Evolutionary conservation across 2,113 vertebrate species (phyloP).

Genomic region (Pygoscelis adeliae): DNA sequence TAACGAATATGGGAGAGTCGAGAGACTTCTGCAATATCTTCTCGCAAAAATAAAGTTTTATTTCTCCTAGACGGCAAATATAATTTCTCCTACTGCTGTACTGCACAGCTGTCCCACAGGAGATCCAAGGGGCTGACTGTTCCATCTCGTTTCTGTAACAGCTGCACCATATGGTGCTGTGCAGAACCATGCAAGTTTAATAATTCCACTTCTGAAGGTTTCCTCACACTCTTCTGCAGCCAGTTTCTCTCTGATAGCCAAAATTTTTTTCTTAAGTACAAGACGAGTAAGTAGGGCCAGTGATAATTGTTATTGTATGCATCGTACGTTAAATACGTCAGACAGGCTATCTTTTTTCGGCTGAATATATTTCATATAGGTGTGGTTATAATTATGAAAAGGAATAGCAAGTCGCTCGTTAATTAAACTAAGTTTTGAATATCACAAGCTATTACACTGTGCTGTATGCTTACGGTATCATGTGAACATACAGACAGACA

Average conservation of each 20-base stretch:
- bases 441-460: not conserved
- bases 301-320: fast-evolving
- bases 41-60: not conserved
- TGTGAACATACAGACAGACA: not conserved
- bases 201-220: not conserved
- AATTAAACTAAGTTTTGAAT: not conserved
- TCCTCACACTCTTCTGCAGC: not conserved
- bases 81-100: not conserved
- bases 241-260: not conserved
- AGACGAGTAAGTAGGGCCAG: not conserved
- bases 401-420: not conserved
- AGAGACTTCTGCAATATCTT: not conserved
- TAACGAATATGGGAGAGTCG: not conserved
- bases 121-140: not conserved
- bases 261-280: not conserved
- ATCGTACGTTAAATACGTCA: not conserved
- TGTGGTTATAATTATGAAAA: not conserved
- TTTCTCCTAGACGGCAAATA: not conserved
- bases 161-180: not conserved
- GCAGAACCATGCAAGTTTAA: not conserved
- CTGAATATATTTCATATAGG: not conserved
- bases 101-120: not conserved
- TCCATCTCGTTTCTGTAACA: not conserved
- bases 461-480: not conserved
- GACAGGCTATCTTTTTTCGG: not conserved